Base-by-base conservation (phyloP, 2,113 vertebrate genomes). In the Aviceda subcristata region DNA sequence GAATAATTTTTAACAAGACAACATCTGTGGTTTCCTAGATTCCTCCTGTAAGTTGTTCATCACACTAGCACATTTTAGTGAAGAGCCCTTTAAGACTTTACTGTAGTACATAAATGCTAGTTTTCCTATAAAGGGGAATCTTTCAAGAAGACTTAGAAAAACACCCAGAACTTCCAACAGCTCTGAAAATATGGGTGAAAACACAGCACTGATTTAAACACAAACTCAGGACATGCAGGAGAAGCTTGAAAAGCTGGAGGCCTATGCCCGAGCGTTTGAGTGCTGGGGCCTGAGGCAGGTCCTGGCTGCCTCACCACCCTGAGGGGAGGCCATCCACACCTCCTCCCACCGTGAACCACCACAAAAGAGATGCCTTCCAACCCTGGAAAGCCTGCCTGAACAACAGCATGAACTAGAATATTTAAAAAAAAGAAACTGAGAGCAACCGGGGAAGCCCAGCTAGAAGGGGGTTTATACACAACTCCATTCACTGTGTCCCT, bases 261-360 rank as follows among this genome's bases (percentile, higher is more conserved):
- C 26, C 20, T 30, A 0, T 11, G 30, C 24, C 5, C 0, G 1
- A 6, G 10, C 4, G 18, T 10, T 17, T 12, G 48, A 26, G 56
- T 10, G 34, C 67, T 9, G 18, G 12, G 29, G 16, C 41, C 34
- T 64, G 50, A 4, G 17, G 36, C 3, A 3, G 10, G 23, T 21
- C 18, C 6, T 2, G 0, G 41, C 43, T 38, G 38, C 60, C n/a
- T 36, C 32, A 3, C 26, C 19, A 5, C 7, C 46, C 38, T 11
- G 15, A 64, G 27, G 32, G 29, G 21, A 46, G 7, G 30, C 64
- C 26, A 13, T 19, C 11, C 21, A 38, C 36, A 16, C 9, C 15
- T 13, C 23, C 27, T 45, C 12, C n/a, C 39, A 29, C 46, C 0
- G 0, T 1, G 1, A 62, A 2, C 15, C 7, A 24, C 23, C 29